These are phyloP conservation scores for Pycnonotus jocosus DNA, from an alignment of 2,113 vertebrate species.

Conservation along the genomic window DNA sequence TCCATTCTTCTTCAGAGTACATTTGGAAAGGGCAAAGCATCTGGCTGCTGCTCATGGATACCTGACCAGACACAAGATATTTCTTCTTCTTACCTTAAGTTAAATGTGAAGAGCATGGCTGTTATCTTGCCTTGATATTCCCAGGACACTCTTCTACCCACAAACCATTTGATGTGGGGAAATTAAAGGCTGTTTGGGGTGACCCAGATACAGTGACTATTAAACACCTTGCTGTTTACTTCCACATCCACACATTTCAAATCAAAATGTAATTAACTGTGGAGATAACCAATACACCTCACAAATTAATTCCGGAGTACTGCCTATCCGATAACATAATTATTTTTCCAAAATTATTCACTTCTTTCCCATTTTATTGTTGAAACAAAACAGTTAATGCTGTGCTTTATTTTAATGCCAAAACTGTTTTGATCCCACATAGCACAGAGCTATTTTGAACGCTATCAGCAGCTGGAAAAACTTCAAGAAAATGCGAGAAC, in stretches of 20 bases:
- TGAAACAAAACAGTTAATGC: neutral
- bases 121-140: slow-evolving; percentile 49
- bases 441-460: neutral
- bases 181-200: slow-evolving; percentile 1
- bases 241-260: neutral
- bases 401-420: neutral
- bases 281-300: neutral
- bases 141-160: neutral
- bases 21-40: slow-evolving; percentile 65
- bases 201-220: neutral
- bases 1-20: slow-evolving; percentile 65
- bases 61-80: slow-evolving; percentile 9
- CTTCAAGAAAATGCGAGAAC: neutral
- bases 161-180: neutral
- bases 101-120: slow-evolving; percentile 11
- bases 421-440: neutral
- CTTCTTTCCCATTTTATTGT: neutral
- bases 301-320: neutral
- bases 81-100: neutral
- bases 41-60: slow-evolving; percentile 10
- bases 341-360: neutral
- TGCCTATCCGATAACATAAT: neutral
- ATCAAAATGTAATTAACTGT: slow-evolving; percentile 30
- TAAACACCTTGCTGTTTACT: neutral
- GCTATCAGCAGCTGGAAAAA: neutral